These are phyloP conservation scores for Heteractis magnifica DNA, from an alignment of 92 coral and sea anemone genomes.

Conservation along the genomic window DNA sequence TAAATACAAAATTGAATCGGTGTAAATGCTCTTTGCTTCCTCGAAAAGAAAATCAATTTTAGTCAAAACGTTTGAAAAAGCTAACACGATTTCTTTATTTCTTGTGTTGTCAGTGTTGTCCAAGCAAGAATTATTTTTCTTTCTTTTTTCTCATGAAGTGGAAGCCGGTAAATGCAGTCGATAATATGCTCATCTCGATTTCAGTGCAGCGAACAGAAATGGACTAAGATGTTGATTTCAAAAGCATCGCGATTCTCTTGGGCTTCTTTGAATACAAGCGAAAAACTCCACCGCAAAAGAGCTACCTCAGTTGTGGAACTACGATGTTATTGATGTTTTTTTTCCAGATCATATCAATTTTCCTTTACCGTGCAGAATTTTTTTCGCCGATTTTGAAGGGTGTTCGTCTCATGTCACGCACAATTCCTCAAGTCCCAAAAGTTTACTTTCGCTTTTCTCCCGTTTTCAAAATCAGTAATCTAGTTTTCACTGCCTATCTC, in stretches of 20 bases:
- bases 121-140: neutral
- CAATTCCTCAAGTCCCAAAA: conserved; percentile 3
- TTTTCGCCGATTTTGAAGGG: conserved; percentile 1
- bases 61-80: neutral
- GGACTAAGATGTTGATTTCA: neutral
- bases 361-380: neutral
- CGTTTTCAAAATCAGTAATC: conserved; percentile 1
- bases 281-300: neutral
- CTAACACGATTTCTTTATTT: neutral
- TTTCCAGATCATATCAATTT: conserved; percentile 6
- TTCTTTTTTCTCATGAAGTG: neutral
- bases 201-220: neutral
- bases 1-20: neutral
- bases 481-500: neutral
- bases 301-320: neutral
- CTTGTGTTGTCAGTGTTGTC: neutral
- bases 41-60: neutral
- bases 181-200: neutral
- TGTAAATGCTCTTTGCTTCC: neutral
- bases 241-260: neutral
- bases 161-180: conserved; percentile 11
- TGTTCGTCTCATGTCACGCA: neutral
- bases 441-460: neutral
- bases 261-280: neutral
- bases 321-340: neutral